A percentile compares a stretch with the other conserved stretches of the same genome.
phyloP scores from a whole-genome alignment of 35 echinoderm and acorn worm genomes.

The Nesometra sesokonis region DNA sequence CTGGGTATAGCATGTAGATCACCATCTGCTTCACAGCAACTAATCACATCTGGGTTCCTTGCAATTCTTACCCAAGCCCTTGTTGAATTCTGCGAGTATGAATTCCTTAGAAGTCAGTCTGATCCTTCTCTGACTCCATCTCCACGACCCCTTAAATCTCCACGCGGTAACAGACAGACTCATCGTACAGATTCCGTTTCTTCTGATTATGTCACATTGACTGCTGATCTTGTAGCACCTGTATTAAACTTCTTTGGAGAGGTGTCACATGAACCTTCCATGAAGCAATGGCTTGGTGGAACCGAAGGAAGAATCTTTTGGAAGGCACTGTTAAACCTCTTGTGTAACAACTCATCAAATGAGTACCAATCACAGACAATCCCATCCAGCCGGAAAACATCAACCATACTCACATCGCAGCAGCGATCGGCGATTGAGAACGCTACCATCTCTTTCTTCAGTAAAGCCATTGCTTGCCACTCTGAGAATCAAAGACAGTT shows the following conservation, averaged over 20 bases:
- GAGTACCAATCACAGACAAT: conserved; percentile 19
- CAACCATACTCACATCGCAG: conserved; percentile 44
- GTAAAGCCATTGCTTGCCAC: conserved; percentile 60
- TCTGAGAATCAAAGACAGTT: conserved; percentile 74
- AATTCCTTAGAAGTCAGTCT: conserved; percentile 18
- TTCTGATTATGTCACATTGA: conserved; percentile 44
- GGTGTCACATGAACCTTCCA: conserved; percentile 46
- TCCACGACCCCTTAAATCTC: conserved; percentile 23
- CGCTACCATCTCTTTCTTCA: conserved; percentile 75
- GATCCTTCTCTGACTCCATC: not conserved
- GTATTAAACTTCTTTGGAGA: conserved; percentile 87
- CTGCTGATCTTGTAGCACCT: conserved; percentile 79
- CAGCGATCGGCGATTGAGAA: conserved; percentile 69
- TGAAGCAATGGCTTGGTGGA: conserved; percentile 87
- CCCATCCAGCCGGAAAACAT: conserved; percentile 14
- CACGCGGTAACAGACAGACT: conserved; percentile 13
- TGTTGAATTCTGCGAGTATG: conserved; percentile 73
- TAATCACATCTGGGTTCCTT: conserved; percentile 66
- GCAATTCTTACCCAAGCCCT: conserved; percentile 59
- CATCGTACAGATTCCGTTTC: conserved; percentile 18
- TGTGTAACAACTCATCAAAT: conserved; percentile 61
- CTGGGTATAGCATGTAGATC: conserved; percentile 69
- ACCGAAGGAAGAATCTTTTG: conserved; percentile 82
- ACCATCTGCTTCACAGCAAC: conserved; percentile 37
- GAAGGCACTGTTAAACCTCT: conserved; percentile 73